phyloP scores from a whole-genome alignment of 2,797 vertebrate species.

The Octomys mimax region DNA sequence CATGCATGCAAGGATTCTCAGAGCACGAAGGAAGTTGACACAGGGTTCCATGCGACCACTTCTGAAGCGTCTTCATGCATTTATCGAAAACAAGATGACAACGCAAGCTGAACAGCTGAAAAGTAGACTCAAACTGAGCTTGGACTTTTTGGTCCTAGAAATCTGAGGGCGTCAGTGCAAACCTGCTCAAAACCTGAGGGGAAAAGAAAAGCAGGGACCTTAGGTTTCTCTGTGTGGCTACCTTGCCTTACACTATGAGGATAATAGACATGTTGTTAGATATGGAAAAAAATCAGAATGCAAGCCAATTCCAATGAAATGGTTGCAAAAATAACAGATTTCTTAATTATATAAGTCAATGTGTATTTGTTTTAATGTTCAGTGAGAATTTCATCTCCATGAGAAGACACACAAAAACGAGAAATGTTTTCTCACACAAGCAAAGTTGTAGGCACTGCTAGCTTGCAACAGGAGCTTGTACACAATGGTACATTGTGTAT shows the following conservation, averaged over 20 bases:
- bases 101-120: background rate
- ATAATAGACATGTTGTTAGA: background rate
- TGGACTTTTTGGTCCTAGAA: background rate
- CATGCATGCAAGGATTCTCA: background rate
- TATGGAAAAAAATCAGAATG: constrained; percentile 24
- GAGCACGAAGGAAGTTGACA: background rate
- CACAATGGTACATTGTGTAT: background rate
- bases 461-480: background rate
- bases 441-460: background rate
- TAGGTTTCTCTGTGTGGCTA: background rate
- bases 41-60: background rate
- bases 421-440: background rate
- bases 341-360: background rate
- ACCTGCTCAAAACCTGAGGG: background rate
- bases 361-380: constrained; percentile 34
- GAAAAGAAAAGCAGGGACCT: background rate
- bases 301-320: background rate
- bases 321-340: background rate
- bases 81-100: background rate
- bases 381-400: background rate
- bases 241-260: background rate
- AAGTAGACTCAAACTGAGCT: background rate
- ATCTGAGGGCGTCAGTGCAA: background rate
- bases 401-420: background rate
- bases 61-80: background rate